phyloP scores from a whole-genome alignment of 2,113 vertebrate species.

The Nothobranchius kuhntae region DNA sequence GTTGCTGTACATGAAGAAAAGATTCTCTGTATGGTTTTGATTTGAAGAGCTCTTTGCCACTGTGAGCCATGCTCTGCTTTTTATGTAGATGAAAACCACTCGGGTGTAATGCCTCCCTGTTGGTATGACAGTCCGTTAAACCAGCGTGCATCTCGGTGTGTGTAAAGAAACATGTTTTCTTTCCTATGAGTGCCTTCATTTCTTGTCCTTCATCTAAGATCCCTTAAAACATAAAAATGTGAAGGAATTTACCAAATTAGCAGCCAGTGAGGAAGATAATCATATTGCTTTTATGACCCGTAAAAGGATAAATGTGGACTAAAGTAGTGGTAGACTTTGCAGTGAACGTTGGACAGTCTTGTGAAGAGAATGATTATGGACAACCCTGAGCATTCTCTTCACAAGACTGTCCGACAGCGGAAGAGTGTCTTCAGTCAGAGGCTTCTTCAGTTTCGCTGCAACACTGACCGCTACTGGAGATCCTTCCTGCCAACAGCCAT shows the following conservation, averaged over 20 bases:
- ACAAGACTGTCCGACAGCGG: too few species aligned
- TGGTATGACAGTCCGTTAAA: conserved; percentile 53
- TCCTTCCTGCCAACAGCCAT: too few species aligned
- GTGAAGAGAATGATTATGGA: too few species aligned
- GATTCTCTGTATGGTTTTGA: conserved; percentile 11
- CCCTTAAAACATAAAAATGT: not conserved
- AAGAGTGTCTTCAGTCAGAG: too few species aligned
- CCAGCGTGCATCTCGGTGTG: conserved; percentile 46
- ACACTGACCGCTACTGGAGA: too few species aligned
- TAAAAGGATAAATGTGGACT: too few species aligned
- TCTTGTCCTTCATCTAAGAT: conserved; percentile 1
- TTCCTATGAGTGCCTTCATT: conserved; percentile 4
- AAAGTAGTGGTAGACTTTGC: too few species aligned
- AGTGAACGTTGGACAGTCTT: too few species aligned
- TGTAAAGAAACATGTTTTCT: conserved; percentile 35
- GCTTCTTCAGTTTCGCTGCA: too few species aligned
- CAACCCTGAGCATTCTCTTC: too few species aligned
- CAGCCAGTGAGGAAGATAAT: not conserved
- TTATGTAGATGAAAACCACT: conserved; percentile 52
- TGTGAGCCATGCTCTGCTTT: conserved; percentile 44
- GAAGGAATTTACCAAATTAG: not conserved
- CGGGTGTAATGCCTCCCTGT: conserved; percentile 41
- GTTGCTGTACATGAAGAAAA: conserved; percentile 14
- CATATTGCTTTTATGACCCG: not conserved
- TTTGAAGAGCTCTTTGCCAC: conserved; percentile 39